Evolutionary conservation across 2,888 invertebrate genomes (phyloP), one percentile per base, ranked within the genome.

Genomic region (Sipha maydis): DNA sequence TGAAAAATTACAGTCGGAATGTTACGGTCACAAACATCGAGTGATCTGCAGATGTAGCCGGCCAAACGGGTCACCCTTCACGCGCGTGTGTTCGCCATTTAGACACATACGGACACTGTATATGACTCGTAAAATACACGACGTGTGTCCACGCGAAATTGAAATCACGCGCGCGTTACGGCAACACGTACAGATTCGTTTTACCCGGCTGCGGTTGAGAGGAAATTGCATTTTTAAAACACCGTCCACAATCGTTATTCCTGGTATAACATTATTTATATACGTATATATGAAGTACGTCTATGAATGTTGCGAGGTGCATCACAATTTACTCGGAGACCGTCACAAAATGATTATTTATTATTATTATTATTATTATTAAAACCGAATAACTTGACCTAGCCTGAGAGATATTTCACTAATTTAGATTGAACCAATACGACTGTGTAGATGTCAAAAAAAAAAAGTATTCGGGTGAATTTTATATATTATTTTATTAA

Each of bases 181-280:
- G 17, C 54, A 19, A 71, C 71, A 83, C 83, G 69, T 71, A 71
- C 71, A 61, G 31, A 54, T 48, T 31, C 54, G 48, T 71, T 71
- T 71, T 31, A 1, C 71, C 71, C 48, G 48, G 83, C 2, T 14
- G 54, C 28, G 71, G 71, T 14, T 11, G 28, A 54, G 71, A 83
- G 71, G 71, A 83, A 71, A 83, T 71, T 71, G 31, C 71, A 9
- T 71, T 83, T 71, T 83, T 83, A 71, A 71, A 79, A 56, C 79
- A 31, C 79, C 21, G 61, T 79, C 56, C 34, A 79, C 56, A 61
- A 79, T 31, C 34, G 31, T 79, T 79, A 31, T 61, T 61, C 25
- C 54, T 2, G 31, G 31, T 7, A 71, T 31, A 56, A 79, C 25
- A 56, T 56, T 56, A 31, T 54, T 25, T 21, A 21, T 8, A 9